Percentiles rank a stretch among this genome's conserved stretches.
phyloP scores from a whole-genome alignment of 2,888 invertebrate genomes.

The Oligia fasciuncula region DNA sequence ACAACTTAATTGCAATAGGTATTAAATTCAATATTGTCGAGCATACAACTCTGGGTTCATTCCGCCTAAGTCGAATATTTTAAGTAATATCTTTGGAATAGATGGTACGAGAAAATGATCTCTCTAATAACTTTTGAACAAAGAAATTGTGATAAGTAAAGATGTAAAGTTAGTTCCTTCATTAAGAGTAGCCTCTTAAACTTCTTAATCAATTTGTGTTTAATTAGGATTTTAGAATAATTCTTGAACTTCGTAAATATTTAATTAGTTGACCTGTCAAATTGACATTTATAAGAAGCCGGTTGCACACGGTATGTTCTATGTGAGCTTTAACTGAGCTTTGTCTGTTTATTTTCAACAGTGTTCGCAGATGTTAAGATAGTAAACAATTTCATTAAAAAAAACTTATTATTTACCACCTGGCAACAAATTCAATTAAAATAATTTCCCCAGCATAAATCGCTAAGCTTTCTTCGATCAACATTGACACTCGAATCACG shows the following conservation, averaged over 20 bases:
- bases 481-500: conserved; percentile 73
- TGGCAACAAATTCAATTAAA: conserved; percentile 15
- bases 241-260: conserved; percentile 29
- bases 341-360: not conserved
- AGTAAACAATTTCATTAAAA: too few relatives aligned
- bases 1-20: not conserved
- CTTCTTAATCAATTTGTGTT: conserved; percentile 61
- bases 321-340: not conserved
- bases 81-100: conserved; percentile 60
- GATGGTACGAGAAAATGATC: conserved; percentile 55
- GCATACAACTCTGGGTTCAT: conserved; percentile 25
- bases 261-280: conserved; percentile 34
- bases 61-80: conserved; percentile 37
- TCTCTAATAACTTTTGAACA: conserved; percentile 65
- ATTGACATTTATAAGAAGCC: not conserved
- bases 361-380: not conserved
- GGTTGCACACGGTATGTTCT: not conserved
- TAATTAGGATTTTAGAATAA: conserved; percentile 49
- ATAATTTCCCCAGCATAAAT: conserved; percentile 46
- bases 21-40: conserved; percentile 35
- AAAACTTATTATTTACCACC: too few relatives aligned
- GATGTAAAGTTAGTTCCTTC: conserved; percentile 58
- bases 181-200: conserved; percentile 55
- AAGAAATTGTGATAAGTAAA: conserved; percentile 62
- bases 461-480: conserved; percentile 67